Percentiles rank a stretch among this genome's conserved stretches.
These are phyloP conservation scores for Lophochroa leadbeateri DNA, from an alignment of 2,113 vertebrate species.

Conservation along the genomic window DNA sequence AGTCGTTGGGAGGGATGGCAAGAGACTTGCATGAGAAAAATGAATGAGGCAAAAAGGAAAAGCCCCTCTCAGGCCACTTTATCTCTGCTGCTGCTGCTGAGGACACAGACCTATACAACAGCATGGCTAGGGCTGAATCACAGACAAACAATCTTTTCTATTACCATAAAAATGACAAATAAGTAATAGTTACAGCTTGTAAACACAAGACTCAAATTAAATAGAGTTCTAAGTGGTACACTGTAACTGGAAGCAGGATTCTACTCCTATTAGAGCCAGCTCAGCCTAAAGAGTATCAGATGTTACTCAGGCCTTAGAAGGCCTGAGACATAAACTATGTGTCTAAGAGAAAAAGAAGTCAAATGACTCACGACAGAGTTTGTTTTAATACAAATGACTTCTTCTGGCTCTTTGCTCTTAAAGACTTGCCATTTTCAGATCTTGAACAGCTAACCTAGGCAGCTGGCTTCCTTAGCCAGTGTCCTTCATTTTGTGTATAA, in stretches of 20 bases:
- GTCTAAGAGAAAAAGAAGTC: constrained; percentile 71
- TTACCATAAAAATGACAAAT: constrained; percentile 64
- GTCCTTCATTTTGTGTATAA: not conserved
- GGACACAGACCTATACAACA: not conserved
- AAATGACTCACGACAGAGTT: constrained; percentile 78
- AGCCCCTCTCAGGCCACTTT: not conserved
- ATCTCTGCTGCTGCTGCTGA: not conserved
- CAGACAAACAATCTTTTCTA: constrained; percentile 11
- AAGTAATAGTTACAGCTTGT: constrained; percentile 43
- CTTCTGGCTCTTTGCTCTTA: constrained; percentile 67
- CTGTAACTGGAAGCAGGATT: constrained; percentile 37
- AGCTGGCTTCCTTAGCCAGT: not conserved
- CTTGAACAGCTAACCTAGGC: constrained; percentile 25
- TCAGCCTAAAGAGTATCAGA: constrained; percentile 72
- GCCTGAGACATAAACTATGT: constrained; percentile 72
- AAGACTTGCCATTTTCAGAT: constrained; percentile 58
- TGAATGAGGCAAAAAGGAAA: not conserved
- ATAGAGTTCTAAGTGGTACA: constrained; percentile 16
- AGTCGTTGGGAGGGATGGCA: not conserved
- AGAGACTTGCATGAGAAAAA: not conserved
- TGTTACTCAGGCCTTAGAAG: constrained; percentile 65
- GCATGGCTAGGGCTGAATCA: not conserved
- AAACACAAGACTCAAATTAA: constrained; percentile 56
- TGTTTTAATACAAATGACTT: constrained; percentile 73
- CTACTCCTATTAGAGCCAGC: constrained; percentile 32